Percentiles rank a stretch among this genome's conserved stretches.
These are phyloP conservation scores for Dendrocincla tyrannina DNA, from an alignment of 2,797 vertebrate genomes.

Conservation along the genomic window DNA sequence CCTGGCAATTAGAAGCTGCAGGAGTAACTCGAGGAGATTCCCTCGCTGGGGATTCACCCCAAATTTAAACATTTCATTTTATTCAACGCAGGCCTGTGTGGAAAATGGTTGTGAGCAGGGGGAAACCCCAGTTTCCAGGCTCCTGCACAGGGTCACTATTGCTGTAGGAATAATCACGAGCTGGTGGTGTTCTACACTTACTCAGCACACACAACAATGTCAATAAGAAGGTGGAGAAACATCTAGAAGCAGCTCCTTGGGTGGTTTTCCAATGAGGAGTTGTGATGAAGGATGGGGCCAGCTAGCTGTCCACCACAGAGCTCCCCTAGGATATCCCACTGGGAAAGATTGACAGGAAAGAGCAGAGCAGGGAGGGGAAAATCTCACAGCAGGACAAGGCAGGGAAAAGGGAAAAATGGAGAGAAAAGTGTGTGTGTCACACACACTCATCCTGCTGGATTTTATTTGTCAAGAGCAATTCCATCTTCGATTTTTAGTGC, in stretches of 20 bases:
- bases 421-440: fast-evolving
- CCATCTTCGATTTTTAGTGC: background rate
- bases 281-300: slow-evolving; percentile 10
- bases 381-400: background rate
- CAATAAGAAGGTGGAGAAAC: background rate
- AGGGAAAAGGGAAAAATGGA: background rate
- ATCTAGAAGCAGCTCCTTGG: background rate
- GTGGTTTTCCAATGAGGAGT: background rate
- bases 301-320: background rate
- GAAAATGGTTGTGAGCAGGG: background rate
- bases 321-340: background rate
- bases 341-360: background rate
- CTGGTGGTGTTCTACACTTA: background rate
- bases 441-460: background rate
- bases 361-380: background rate
- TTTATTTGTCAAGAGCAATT: background rate
- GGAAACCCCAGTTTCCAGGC: background rate
- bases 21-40: background rate
- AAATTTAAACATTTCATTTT: background rate
- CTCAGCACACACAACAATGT: background rate
- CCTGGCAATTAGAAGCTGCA: fast-evolving
- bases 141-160: background rate
- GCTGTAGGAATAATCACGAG: background rate
- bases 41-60: background rate
- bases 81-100: fast-evolving